These are phyloP conservation scores for Scaptomyza polygonia DNA, from an alignment of 2,888 invertebrate species.

Conservation along the genomic window DNA sequence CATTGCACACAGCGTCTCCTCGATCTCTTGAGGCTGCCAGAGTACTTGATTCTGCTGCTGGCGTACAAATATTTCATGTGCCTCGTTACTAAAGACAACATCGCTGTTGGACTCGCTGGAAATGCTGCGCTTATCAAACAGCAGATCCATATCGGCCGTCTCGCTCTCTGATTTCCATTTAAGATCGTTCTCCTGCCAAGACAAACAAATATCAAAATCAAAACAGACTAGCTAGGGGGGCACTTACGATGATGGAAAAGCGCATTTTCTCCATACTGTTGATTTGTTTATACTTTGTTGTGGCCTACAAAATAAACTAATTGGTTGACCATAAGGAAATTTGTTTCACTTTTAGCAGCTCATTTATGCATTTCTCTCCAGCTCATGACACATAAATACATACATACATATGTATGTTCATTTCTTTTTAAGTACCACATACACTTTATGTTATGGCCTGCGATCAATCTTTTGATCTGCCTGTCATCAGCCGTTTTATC, in stretches of 20 bases:
- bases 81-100: slow-evolving; percentile 81
- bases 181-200: slow-evolving; percentile 83
- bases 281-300: slow-evolving; percentile 62
- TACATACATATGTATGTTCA: neutral
- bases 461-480: slow-evolving; percentile 60
- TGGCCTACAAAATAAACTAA: slow-evolving; percentile 53
- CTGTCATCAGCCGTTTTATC: slow-evolving; percentile 5
- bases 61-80: slow-evolving; percentile 79
- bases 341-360: slow-evolving; percentile 15
- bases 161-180: slow-evolving; percentile 82
- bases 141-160: slow-evolving; percentile 72
- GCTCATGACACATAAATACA: slow-evolving; percentile 13
- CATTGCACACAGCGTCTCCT: slow-evolving; percentile 74
- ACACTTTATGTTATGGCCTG: slow-evolving; percentile 27
- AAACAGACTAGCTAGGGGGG: neutral
- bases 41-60: slow-evolving; percentile 81
- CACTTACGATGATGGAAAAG: slow-evolving; percentile 84
- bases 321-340: slow-evolving; percentile 43
- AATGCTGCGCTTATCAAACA: slow-evolving; percentile 83
- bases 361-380: slow-evolving; percentile 23
- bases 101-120: slow-evolving; percentile 83
- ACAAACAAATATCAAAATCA: slow-evolving; percentile 30
- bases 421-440: neutral
- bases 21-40: slow-evolving; percentile 82
- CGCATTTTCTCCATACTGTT: slow-evolving; percentile 83